These are phyloP conservation scores for Toxotes chatareus DNA, from an alignment of 2,113 vertebrate species.

Conservation along the genomic window DNA sequence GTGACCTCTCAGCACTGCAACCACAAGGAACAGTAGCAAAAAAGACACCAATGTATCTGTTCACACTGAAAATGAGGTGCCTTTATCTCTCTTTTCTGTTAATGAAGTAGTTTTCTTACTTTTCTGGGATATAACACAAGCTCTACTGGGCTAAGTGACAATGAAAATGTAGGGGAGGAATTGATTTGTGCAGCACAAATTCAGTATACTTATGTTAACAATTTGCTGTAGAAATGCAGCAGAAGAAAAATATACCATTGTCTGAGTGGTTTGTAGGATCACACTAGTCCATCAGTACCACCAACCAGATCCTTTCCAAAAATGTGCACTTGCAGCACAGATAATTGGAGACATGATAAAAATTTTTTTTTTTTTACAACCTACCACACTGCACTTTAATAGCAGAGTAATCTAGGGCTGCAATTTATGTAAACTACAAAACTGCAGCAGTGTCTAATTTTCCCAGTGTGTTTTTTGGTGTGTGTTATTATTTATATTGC, in stretches of 20 bases:
- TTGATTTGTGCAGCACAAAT: neutral
- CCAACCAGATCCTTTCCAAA: neutral
- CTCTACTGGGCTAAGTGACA: neutral
- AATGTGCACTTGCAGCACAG: neutral
- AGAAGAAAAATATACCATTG: neutral
- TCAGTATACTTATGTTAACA: neutral
- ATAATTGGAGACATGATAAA: neutral
- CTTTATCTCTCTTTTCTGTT: neutral
- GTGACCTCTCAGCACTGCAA: neutral
- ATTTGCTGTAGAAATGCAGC: neutral
- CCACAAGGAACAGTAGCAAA: neutral
- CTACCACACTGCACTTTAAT: too few relatives aligned
- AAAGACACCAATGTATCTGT: neutral
- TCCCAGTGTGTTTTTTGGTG: too few relatives aligned
- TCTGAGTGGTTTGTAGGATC: neutral
- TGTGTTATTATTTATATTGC: too few relatives aligned
- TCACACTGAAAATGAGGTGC: constrained; percentile 1
- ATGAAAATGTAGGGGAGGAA: neutral
- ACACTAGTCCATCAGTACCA: neutral
- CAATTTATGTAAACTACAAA: too few relatives aligned
- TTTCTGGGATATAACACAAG: neutral
- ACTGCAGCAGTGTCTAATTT: too few relatives aligned
- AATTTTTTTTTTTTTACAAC: too few relatives aligned
- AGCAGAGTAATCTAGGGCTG: too few relatives aligned
- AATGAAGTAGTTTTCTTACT: neutral